Base-by-base conservation (phyloP, 2,113 vertebrate genomes). In the Platysternon megacephalum region DNA sequence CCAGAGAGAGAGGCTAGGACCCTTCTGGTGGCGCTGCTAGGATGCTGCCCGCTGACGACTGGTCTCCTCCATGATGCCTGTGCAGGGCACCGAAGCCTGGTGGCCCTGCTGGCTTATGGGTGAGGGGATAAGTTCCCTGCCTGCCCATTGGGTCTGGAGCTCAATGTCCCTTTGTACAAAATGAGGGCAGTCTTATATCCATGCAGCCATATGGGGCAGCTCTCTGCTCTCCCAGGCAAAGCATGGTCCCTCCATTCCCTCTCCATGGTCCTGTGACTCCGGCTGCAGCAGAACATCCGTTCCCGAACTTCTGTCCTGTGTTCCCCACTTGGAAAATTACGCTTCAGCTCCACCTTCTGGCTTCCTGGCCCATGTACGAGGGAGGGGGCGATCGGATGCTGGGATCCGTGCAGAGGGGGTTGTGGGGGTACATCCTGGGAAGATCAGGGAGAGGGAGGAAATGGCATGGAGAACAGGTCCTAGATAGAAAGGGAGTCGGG, bases 291-390 rank as follows among this genome's bases (percentile, higher is more conserved):
- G 32, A 24, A 11, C 39, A 22, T 44, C 48, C 24, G 2, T 44
- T 28, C 14, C 24, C 11, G 14, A 49, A 72, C 48, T 32, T 44
- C 85, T 17, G 44, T 29, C 52, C 53, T 68, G 13, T 22, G 26
- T 32, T 49, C 16, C 19, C 11, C 5, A 3, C 26, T 44, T 78
- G 11, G n/a, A 88, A 88, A 93, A 51, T 87, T 88, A 72, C 49
- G 26, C 81, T 49, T 85, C 91, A 74, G 82, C 91, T 88, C 86
- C 91, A 88, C 52, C 91, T 93, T 85, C 91, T 88, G 86, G 91
- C 55, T 72, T 88, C 61, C 51, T 26, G 44, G 44, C 51, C 88
- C 74, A 42, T 52, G 42, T 19, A 80, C 32, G 58, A 14, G 44
- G 65, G 72, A 72, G 12, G 52, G 68, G 72, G 39, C 1, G 82